Base-by-base conservation (phyloP, 2,797 vertebrate species). In the Telmatherina bonti region DNA sequence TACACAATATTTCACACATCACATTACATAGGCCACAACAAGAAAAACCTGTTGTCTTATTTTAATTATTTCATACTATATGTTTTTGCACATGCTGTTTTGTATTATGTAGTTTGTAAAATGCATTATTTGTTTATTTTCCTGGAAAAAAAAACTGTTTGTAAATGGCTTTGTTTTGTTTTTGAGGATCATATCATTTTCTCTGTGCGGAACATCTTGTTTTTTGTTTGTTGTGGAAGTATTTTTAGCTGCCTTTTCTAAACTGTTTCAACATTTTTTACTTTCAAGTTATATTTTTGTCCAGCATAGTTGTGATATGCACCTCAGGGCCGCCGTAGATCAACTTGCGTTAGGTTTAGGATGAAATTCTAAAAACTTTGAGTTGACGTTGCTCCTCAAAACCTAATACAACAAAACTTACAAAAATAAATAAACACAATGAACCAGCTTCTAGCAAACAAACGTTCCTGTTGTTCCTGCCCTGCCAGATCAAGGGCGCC, bases 401-500 rank as follows among this genome's bases (percentile, higher is more conserved):
- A n/a, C 24, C 18, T 38, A 38, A 38, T 15, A 15, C 4, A 26
- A 24, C 56, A 15, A 29, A 38, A 12, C 8, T 9, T n/a, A 13
- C 8, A 2, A 33, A 36, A 20, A 43, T 26, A 29, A 1, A 18
- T 26, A 41, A 81, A 87, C 68, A 71, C 65, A 52, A 55, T 35
- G 61, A 18, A 61, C 55, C 58, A 64, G 72, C 74, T 53, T 59
- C 31, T 1, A 3, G 71, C 52, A 63, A 84, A 78, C 63, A 85
- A 69, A 27, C 88, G 82, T 75, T 31, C 20, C 62, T 52, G 35
- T 74, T 68, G 67, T 81, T 82, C 29, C 10, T 22, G 57, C 70
- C 79, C 79, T 64, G 66, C 57, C 75, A 57, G 62, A 86, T 85
- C 70, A 79, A 86, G 70, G 77, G 29, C 85, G 78, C 80, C 69